Percentiles rank a stretch among this genome's conserved stretches.
phyloP scores from a whole-genome alignment of 2,888 invertebrate species.

The Rhorus exstirpatorius region DNA sequence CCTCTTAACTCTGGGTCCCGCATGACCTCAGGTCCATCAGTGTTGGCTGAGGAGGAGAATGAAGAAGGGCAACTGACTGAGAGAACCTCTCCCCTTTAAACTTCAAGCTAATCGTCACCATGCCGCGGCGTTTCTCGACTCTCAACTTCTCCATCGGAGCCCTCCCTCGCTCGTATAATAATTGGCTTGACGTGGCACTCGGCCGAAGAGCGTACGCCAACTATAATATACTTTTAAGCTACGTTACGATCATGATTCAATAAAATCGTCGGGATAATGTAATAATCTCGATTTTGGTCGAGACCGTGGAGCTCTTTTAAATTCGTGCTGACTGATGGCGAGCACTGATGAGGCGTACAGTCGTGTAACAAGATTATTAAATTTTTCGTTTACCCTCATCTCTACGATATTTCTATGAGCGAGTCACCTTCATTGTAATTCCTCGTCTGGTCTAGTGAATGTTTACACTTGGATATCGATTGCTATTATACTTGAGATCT shows the following conservation, averaged over 20 bases:
- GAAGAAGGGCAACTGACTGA: constrained; percentile 32
- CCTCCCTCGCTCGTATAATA: constrained; percentile 3
- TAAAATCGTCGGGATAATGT: constrained; percentile 36
- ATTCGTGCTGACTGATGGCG: neutral
- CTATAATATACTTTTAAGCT: constrained; percentile 33
- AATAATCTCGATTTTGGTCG: constrained; percentile 44
- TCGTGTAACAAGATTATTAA: too few species aligned
- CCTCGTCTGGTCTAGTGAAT: too few species aligned
- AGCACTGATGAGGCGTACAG: too few species aligned
- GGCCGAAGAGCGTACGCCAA: constrained; percentile 10
- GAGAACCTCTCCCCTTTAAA: constrained; percentile 24
- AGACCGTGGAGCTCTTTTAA: neutral
- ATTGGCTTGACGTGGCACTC: constrained; percentile 26
- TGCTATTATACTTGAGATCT: too few species aligned
- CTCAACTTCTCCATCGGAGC: neutral
- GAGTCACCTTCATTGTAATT: too few species aligned
- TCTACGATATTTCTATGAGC: too few species aligned
- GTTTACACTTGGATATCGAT: too few species aligned
- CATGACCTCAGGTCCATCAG: neutral
- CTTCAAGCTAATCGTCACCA: constrained; percentile 36
- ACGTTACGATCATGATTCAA: constrained; percentile 46
- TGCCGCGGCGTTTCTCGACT: neutral
- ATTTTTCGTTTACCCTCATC: too few species aligned
- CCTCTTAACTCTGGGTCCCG: neutral
- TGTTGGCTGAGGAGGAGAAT: too few species aligned